Base-by-base conservation (phyloP, 2,888 invertebrate species). In the Oasisia sp. region DNA sequence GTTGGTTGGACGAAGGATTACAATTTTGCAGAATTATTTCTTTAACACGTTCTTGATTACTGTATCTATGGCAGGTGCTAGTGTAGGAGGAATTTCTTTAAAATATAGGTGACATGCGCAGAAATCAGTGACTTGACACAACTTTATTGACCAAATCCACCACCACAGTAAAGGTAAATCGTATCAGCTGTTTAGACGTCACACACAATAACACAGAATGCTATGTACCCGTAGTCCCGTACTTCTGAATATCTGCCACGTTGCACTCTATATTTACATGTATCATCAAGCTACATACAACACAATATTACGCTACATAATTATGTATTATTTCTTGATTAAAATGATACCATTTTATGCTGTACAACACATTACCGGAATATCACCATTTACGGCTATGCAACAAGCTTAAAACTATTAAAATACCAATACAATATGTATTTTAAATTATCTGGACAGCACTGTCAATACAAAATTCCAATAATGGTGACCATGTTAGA, bases 131-230 rank as follows among this genome's bases (percentile, higher is more conserved):
- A 74, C 27, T 27, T 74, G 27, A 74, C 74, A 74, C 74, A 74
- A n/a, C 7, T 74, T 74, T 74, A 74, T 74, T 74, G n/a, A 74
- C 74, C 74, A 74, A 74, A 74, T 74, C 74, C 74, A 74, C 74
- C 74, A 74, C 74, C 74, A 27, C 74, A 74, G 27, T 74, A 74
- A 27, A 74, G 27, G 27, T 27, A 74, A 74, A 74, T 27, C 27
- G 74, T 74, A 19, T 27, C 74, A 74, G 74, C 74, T 19, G n/a
- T 74, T 7, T 74, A 74, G 7, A 74, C 1, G 27, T 74, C n/a
- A 74, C 27, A 0, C 27, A n/a, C 5, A 7, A 74, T 74, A 74
- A 74, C 27, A 74, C 19, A 27, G 14, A 74, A n/a, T 74, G 74
- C 5, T 74, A 74, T 74, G 74, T 74, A 27, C 74, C 7, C 3